These are phyloP conservation scores for Ornithoptera priamus DNA, from an alignment of 2,888 invertebrate species.

Conservation along the genomic window DNA sequence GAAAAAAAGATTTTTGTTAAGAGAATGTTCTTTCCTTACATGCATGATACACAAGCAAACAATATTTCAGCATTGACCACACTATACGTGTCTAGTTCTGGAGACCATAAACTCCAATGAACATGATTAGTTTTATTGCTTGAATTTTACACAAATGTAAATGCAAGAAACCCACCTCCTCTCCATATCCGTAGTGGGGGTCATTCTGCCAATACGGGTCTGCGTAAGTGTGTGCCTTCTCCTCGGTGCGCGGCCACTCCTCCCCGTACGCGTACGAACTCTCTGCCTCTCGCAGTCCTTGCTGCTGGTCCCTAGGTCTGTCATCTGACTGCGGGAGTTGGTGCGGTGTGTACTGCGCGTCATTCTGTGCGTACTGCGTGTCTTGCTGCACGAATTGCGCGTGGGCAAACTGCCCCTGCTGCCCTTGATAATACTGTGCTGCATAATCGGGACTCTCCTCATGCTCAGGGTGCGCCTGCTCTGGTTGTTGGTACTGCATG, in stretches of 20 bases:
- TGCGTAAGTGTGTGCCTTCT: constrained; percentile 43
- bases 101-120: too few relatives aligned
- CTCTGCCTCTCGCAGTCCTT: constrained; percentile 40
- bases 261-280: constrained; percentile 37
- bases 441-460: constrained; percentile 46
- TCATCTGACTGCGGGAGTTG: constrained; percentile 21
- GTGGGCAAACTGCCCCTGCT: constrained; percentile 23
- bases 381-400: constrained; percentile 5
- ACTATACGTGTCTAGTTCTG: too few relatives aligned
- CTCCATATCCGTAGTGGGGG: constrained; percentile 45
- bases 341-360: constrained; percentile 21
- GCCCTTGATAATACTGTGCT: constrained; percentile 42
- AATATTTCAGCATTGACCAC: too few relatives aligned
- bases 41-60: too few relatives aligned
- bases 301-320: constrained; percentile 28
- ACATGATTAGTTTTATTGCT: too few relatives aligned
- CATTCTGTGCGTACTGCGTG: neutral
- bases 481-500: constrained; percentile 17
- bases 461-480: constrained; percentile 17
- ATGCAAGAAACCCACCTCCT: constrained; percentile 52
- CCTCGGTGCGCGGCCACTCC: constrained; percentile 37
- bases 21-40: too few relatives aligned
- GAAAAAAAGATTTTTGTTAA: too few relatives aligned
- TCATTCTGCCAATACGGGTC: constrained; percentile 57
- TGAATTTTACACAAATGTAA: neutral